Conservation (phyloP, 2,113 vertebrate genomes). For the mouse (Mus musculus) region GRCm39 chr2:95836001-95836500, state of each 20-base stretch:
- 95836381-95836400: neutral
- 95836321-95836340: neutral
- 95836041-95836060: neutral
- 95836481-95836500: neutral
- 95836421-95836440: neutral
- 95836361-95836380: slow-evolving; percentile 48
- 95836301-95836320: neutral
- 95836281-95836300: neutral
- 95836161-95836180: neutral
- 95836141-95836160: neutral
- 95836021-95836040: neutral
- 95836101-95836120: neutral
- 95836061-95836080: neutral
- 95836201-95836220: neutral
- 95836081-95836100: neutral
- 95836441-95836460: neutral
- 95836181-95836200: neutral
- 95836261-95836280: slow-evolving; percentile 24
- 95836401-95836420: slow-evolving; percentile 29
- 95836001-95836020: too few relatives aligned
- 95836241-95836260: neutral
- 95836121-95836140: neutral
- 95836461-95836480: neutral
- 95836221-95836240: neutral
- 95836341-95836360: neutral